Percentiles rank a stretch among this genome's conserved stretches.
phyloP scores from a whole-genome alignment of 53 echinoderm and acorn worm species.

The Patiria pectinifera region DNA sequence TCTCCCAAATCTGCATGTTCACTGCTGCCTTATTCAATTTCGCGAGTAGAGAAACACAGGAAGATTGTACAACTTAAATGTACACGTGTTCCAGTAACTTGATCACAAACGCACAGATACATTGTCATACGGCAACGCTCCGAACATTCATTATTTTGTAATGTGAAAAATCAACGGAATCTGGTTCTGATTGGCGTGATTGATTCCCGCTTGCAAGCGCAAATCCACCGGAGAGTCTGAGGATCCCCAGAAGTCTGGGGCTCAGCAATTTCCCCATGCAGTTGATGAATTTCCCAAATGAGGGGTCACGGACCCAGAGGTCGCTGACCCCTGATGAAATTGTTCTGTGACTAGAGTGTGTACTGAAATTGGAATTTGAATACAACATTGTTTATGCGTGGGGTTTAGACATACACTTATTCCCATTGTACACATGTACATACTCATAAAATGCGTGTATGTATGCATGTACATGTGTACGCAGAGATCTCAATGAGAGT shows the following conservation, averaged over 20 bases:
- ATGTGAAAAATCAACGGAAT: background rate
- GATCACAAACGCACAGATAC: background rate
- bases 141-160: background rate
- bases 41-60: no score
- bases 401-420: no score
- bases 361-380: no score
- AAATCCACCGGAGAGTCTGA: background rate
- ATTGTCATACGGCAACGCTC: background rate
- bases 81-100: background rate
- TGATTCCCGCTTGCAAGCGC: background rate
- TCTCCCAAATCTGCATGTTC: no score
- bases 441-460: no score
- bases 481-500: background rate
- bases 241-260: background rate
- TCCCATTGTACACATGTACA: background rate
- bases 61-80: no score
- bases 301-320: slow-evolving; percentile 17
- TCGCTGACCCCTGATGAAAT: slow-evolving; percentile 7
- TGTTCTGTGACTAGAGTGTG: background rate
- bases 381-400: no score
- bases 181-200: background rate
- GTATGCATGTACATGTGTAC: background rate
- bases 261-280: background rate
- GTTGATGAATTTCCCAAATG: slow-evolving; percentile 22
- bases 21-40: no score